These are phyloP conservation scores for Gymnopithys bicolor DNA, from an alignment of 2,797 vertebrate genomes.

Conservation along the genomic window DNA sequence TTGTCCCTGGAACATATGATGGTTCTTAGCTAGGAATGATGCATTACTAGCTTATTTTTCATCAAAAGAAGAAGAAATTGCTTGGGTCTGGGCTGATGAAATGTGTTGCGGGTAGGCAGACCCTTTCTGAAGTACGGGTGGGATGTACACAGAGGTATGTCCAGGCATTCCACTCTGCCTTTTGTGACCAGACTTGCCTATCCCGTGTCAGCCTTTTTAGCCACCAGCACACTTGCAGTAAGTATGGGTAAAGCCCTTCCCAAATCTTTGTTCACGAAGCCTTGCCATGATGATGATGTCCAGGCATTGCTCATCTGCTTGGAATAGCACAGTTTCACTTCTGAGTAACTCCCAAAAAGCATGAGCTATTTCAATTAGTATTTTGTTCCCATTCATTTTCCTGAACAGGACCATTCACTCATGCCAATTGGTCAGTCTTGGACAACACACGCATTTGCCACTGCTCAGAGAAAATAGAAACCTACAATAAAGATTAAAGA, in stretches of 20 bases:
- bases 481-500: neutral
- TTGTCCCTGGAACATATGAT: fast-evolving
- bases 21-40: neutral
- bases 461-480: no score
- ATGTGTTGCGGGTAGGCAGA: neutral
- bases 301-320: neutral
- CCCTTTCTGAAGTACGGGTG: neutral
- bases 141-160: neutral
- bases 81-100: neutral
- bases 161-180: neutral
- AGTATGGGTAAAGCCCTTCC: no score
- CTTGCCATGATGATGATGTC: no score
- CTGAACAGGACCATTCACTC: neutral
- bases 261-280: no score
- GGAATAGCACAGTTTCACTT: neutral
- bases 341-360: neutral
- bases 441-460: neutral
- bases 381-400: neutral
- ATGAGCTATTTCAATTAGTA: neutral
- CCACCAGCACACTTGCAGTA: no score
- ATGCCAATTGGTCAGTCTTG: neutral
- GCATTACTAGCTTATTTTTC: neutral
- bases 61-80: neutral
- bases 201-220: no score
- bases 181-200: no score